phyloP scores from a whole-genome alignment of 2,113 vertebrate species.

The Climacteris rufus region DNA sequence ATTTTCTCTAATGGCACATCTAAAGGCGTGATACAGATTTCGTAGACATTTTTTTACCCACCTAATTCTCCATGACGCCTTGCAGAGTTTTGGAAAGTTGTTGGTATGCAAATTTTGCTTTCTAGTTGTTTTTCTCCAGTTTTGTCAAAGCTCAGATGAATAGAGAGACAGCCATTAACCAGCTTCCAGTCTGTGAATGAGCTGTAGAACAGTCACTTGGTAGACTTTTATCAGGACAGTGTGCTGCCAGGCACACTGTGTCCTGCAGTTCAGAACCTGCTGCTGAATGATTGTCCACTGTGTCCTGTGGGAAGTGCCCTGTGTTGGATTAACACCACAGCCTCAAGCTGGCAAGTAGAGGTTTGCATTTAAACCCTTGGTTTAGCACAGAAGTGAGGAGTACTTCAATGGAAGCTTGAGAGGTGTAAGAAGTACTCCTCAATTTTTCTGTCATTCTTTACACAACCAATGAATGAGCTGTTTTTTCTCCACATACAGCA shows the following conservation, averaged over 20 bases:
- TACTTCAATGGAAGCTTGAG: neutral
- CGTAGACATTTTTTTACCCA: neutral
- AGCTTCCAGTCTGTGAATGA: neutral
- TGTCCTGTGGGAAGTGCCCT: neutral
- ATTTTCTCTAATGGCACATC: neutral
- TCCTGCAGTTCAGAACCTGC: neutral
- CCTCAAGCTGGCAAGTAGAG: neutral
- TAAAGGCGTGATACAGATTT: neutral
- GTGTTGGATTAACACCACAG: neutral
- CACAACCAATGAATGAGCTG: neutral
- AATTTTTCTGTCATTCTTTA: neutral
- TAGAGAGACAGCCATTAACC: neutral
- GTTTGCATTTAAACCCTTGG: neutral
- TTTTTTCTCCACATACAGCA: neutral
- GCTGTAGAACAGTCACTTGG: neutral
- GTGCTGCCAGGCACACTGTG: fast-evolving
- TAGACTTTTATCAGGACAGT: neutral
- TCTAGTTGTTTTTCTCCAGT: neutral
- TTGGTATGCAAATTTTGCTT: neutral
- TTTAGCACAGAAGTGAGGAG: neutral
- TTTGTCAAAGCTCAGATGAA: neutral
- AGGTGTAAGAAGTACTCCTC: neutral
- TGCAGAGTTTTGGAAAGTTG: neutral
- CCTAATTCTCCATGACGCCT: fast-evolving
- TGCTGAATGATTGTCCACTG: neutral